Evolutionary conservation across 1,140 invertebrate species (phyloP).

Genomic region (Drosophila trapezifrons): DNA sequence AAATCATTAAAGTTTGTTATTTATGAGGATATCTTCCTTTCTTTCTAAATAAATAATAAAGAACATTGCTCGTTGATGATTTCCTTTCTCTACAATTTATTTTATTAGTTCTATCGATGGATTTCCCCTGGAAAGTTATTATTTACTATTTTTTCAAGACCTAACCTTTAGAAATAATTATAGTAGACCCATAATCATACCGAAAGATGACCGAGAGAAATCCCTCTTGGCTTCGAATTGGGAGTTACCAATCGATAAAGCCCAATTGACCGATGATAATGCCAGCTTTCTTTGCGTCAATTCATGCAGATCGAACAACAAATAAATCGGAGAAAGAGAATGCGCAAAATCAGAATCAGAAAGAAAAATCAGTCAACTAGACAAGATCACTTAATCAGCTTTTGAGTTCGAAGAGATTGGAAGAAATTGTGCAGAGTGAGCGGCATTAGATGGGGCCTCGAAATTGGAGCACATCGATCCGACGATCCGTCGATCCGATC

Average conservation of each 20-base stretch:
- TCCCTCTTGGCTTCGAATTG: background rate
- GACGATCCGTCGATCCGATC: slow-evolving; percentile 28
- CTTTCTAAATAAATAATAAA: background rate
- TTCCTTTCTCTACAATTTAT: background rate
- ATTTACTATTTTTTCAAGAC: too few species aligned
- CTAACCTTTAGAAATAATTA: too few species aligned
- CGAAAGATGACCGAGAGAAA: slow-evolving; percentile 4
- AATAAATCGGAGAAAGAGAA: slow-evolving; percentile 7
- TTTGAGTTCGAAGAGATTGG: slow-evolving; percentile 44
- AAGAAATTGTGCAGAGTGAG: slow-evolving; percentile 30
- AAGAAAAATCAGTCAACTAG: slow-evolving; percentile 49
- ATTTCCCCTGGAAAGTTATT: too few species aligned
- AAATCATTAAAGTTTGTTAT: background rate
- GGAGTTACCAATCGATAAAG: slow-evolving; percentile 8
- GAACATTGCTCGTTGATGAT: accelerated
- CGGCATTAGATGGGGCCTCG: slow-evolving; percentile 26
- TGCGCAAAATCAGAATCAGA: slow-evolving; percentile 31
- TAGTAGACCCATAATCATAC: background rate
- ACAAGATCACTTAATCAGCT: slow-evolving; percentile 60
- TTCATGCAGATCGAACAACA: slow-evolving; percentile 41
- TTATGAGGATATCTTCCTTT: background rate
- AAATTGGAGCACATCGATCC: slow-evolving; percentile 53
- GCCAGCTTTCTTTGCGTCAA: slow-evolving; percentile 45
- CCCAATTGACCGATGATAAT: slow-evolving; percentile 38
- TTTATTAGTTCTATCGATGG: too few species aligned